Evolutionary conservation across 2,888 invertebrate genomes (phyloP).

Genomic region (Cheilosia grossa): DNA sequence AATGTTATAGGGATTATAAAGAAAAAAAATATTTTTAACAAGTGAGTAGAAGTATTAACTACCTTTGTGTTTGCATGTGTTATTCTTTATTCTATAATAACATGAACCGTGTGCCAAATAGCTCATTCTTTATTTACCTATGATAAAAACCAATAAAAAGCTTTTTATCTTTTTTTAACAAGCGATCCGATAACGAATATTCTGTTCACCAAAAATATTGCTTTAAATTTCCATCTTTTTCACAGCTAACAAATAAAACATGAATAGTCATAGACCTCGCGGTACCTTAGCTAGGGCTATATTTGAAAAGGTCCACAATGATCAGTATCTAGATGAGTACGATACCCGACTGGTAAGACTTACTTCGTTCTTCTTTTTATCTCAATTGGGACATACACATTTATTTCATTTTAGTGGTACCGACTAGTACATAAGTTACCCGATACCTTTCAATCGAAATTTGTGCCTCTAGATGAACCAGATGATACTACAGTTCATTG

Average conservation of each 20-base stretch:
- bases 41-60: slow-evolving; percentile 6
- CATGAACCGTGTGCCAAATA: background rate
- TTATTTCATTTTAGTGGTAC: slow-evolving; percentile 80
- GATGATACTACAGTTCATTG: slow-evolving; percentile 81
- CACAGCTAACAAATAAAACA: slow-evolving; percentile 65
- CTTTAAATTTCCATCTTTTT: background rate
- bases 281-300: slow-evolving; percentile 82
- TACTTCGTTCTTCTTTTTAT: slow-evolving; percentile 1
- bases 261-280: slow-evolving; percentile 80
- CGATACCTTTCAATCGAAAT: slow-evolving; percentile 80
- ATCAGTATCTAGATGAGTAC: slow-evolving; percentile 81
- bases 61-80: background rate
- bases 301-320: slow-evolving; percentile 83
- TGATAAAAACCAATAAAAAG: slow-evolving; percentile 4
- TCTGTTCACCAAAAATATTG: background rate
- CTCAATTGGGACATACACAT: background rate
- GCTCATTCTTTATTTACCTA: slow-evolving; percentile 27
- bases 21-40: slow-evolving; percentile 1
- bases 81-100: no score
- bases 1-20: slow-evolving; percentile 36
- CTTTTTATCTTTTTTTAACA: slow-evolving; percentile 4
- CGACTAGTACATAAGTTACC: slow-evolving; percentile 79
- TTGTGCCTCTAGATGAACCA: slow-evolving; percentile 80
- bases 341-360: slow-evolving; percentile 81
- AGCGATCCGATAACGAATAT: background rate